phyloP scores from a whole-genome alignment of 2,113 vertebrate genomes.

The Oryctolagus cuniculus region mOryCun1.1 NC_091440.1:29663501-29664000 shows the following conservation, averaged over 20 bases:
- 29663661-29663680: conserved; percentile 65
- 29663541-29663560: background rate
- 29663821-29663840: conserved; percentile 32
- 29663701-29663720: conserved; percentile 75
- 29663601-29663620: conserved; percentile 59
- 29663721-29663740: conserved; percentile 65
- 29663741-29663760: conserved; percentile 1
- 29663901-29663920: background rate
- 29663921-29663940: background rate
- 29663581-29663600: conserved; percentile 72
- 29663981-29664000: background rate
- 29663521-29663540: background rate
- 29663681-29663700: conserved; percentile 63
- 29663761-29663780: background rate
- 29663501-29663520: background rate
- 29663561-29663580: conserved; percentile 49
- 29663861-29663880: background rate
- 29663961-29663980: background rate
- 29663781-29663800: background rate
- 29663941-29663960: background rate
- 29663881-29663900: background rate
- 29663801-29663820: background rate
- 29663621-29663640: conserved; percentile 68
- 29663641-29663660: conserved; percentile 77
- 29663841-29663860: background rate